Evolutionary conservation across 2,888 invertebrate genomes (phyloP).

Genomic region (Sialis lutaria): DNA sequence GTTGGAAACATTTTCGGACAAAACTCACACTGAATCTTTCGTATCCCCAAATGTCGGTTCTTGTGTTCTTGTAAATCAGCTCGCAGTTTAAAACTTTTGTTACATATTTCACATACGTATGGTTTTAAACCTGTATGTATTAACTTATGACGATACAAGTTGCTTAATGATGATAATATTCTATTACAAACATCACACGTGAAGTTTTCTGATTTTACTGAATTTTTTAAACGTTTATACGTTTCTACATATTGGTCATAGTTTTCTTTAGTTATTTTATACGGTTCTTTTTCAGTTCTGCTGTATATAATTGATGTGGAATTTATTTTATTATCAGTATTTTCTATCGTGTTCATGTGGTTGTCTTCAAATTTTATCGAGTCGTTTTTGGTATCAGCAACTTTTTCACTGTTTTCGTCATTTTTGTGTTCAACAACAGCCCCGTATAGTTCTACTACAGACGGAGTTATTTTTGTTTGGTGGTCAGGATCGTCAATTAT

Average conservation of each 20-base stretch:
- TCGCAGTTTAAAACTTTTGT: constrained; percentile 4
- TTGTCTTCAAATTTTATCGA: too few relatives aligned
- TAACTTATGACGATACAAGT: constrained; percentile 4
- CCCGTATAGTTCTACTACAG: neutral
- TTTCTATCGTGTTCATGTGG: too few relatives aligned
- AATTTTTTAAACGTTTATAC: constrained; percentile 1
- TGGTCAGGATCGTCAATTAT: neutral
- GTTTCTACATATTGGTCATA: neutral
- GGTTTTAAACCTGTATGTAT: constrained; percentile 3
- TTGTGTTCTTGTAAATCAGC: constrained; percentile 2
- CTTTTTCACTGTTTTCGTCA: too few relatives aligned
- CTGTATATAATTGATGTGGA: neutral
- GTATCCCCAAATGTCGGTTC: constrained; percentile 4
- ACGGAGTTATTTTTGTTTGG: neutral
- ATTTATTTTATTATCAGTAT: neutral
- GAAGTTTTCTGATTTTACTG: neutral
- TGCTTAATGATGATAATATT: constrained; percentile 3
- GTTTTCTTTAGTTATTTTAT: neutral
- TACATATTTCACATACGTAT: constrained; percentile 2
- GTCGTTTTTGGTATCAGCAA: too few relatives aligned
- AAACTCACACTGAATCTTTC: constrained; percentile 3
- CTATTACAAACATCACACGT: constrained; percentile 3
- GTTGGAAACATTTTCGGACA: constrained; percentile 5
- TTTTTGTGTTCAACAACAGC: neutral
- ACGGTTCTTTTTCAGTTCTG: neutral